Evolutionary conservation across 64 coral and sea anemone genomes (phyloP).

Genomic region (Cladopsammia gracilis): DNA sequence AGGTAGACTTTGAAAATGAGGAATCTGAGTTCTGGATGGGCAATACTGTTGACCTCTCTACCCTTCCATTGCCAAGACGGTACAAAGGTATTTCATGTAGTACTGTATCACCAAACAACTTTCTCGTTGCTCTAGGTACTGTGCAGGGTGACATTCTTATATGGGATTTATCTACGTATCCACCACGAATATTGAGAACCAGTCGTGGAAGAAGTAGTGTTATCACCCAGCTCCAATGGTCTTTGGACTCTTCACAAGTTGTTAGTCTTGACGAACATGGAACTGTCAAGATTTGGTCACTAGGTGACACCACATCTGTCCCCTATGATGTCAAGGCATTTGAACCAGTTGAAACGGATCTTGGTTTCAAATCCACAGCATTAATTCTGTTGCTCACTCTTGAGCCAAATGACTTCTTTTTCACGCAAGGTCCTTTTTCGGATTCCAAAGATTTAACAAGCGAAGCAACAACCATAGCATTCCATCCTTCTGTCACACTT

Average conservation of each 20-base stretch:
- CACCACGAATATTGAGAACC: constrained; percentile 80
- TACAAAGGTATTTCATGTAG: constrained; percentile 77
- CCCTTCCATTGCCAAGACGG: constrained; percentile 72
- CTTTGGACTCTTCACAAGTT: constrained; percentile 61
- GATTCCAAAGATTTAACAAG: constrained; percentile 36
- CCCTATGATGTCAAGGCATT: constrained; percentile 73
- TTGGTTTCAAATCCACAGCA: constrained; percentile 66
- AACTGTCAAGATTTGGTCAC: constrained; percentile 76
- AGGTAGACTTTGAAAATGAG: constrained; percentile 63
- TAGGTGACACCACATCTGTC: constrained; percentile 47
- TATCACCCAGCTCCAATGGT: constrained; percentile 71
- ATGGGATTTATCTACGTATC: constrained; percentile 71
- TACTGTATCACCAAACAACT: constrained; percentile 72
- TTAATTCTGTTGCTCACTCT: constrained; percentile 47
- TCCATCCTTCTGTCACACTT: constrained; percentile 78
- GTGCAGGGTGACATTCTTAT: constrained; percentile 80
- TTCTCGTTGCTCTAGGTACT: constrained; percentile 73
- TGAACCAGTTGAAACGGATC: constrained; percentile 79
- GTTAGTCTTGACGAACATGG: constrained; percentile 74
- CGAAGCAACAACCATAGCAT: constrained; percentile 51
- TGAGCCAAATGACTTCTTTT: constrained; percentile 46
- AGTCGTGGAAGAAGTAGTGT: constrained; percentile 56
- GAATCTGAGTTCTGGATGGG: constrained; percentile 89
- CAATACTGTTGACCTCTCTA: constrained; percentile 26
- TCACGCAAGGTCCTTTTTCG: constrained; percentile 72